phyloP scores from a whole-genome alignment of 2,113 vertebrate genomes.

The Amblyornis subalaris region DNA sequence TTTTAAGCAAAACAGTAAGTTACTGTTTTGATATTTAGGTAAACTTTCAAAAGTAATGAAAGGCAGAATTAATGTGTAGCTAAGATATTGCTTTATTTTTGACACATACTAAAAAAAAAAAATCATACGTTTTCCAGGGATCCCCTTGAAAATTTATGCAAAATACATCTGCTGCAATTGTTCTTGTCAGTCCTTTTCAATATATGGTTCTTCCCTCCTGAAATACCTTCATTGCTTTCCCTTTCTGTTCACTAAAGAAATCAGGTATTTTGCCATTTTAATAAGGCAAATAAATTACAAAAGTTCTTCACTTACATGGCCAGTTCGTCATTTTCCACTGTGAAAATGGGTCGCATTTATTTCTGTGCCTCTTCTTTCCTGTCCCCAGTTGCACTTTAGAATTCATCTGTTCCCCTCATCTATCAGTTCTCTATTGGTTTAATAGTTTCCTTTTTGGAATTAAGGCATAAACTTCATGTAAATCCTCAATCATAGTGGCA shows the following conservation, averaged over 20 bases:
- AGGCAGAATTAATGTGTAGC: neutral
- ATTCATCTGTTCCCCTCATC: neutral
- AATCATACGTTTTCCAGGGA: neutral
- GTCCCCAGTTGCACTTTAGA: neutral
- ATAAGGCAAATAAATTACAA: neutral
- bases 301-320: neutral
- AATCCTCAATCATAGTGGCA: neutral
- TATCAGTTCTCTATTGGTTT: neutral
- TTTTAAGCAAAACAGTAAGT: neutral
- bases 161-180: neutral
- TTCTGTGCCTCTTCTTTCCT: neutral
- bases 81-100: neutral
- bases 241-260: neutral
- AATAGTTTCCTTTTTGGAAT: neutral
- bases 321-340: neutral
- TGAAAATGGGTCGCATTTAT: neutral
- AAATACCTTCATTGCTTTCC: neutral
- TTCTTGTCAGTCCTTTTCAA: neutral
- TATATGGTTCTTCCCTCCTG: neutral
- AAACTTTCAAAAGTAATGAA: neutral
- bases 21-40: neutral
- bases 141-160: neutral
- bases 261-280: neutral
- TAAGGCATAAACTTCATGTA: neutral
- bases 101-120: accelerated